phyloP scores from a whole-genome alignment of 2,888 invertebrate genomes.

The Lasioglossum marginatum region DNA sequence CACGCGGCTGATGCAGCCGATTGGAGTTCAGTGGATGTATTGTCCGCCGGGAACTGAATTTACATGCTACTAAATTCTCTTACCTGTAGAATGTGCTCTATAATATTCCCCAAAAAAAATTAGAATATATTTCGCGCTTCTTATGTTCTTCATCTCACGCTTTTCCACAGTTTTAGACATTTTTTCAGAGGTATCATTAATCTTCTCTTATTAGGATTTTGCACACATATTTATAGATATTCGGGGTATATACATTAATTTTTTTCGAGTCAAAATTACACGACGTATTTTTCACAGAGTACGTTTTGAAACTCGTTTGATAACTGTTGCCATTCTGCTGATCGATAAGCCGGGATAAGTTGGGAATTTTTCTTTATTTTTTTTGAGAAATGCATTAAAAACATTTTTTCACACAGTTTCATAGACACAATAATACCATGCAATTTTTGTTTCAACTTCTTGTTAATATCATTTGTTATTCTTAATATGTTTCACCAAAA shows the following conservation, averaged over 20 bases:
- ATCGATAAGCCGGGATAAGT: too few relatives aligned
- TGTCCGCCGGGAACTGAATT: constrained; percentile 19
- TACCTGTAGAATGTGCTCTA: neutral
- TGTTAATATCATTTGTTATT: too few relatives aligned
- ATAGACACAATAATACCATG: too few relatives aligned
- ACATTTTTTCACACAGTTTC: too few relatives aligned
- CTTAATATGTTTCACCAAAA: too few relatives aligned
- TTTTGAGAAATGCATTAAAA: too few relatives aligned
- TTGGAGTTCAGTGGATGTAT: constrained; percentile 8
- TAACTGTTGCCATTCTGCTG: too few relatives aligned
- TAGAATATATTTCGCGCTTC: neutral
- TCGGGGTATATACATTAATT: neutral
- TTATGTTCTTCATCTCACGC: neutral
- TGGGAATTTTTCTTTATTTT: too few relatives aligned
- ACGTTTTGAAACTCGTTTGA: too few relatives aligned
- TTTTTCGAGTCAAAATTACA: neutral
- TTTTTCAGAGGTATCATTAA: too few relatives aligned
- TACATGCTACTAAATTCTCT: neutral
- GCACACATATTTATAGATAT: neutral
- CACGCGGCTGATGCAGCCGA: constrained; percentile 20
- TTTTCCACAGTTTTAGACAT: neutral
- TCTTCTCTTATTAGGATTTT: neutral
- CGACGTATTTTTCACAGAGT: too few relatives aligned
- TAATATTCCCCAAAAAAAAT: neutral
- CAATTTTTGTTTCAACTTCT: too few relatives aligned